Evolutionary conservation across 1,140 invertebrate genomes (phyloP).

Genomic region (Panagrolaimus sp.): DNA sequence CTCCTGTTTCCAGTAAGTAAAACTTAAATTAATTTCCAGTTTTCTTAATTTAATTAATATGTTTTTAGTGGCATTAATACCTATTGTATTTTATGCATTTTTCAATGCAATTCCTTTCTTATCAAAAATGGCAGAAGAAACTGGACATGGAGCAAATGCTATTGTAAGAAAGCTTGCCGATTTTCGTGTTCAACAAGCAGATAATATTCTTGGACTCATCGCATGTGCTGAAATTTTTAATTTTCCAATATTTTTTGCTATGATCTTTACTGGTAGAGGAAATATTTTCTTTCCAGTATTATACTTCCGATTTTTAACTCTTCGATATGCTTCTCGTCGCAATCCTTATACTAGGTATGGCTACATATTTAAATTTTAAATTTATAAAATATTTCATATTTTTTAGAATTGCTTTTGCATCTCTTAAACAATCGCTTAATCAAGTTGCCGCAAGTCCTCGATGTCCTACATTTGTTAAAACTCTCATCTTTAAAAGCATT

Average conservation of each 20-base stretch:
- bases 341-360: conserved; percentile 80
- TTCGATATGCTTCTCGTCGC: conserved; percentile 80
- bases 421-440: conserved; percentile 24
- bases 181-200: conserved; percentile 64
- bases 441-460: conserved; percentile 24
- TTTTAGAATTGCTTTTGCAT: conserved; percentile 28
- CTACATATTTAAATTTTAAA: neutral
- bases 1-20: conserved; percentile 69
- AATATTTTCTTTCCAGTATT: conserved; percentile 80
- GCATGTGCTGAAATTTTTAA: conserved; percentile 83
- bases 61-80: conserved; percentile 39
- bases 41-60: conserved; percentile 18
- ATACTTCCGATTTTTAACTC: conserved; percentile 85
- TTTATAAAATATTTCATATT: neutral
- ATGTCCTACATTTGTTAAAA: conserved; percentile 28
- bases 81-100: conserved; percentile 34
- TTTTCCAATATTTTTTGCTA: conserved; percentile 75
- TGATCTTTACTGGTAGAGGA: conserved; percentile 78
- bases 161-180: conserved; percentile 68
- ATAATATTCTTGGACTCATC: conserved; percentile 76
- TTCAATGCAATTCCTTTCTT: conserved; percentile 11
- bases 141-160: neutral
- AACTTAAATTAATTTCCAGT: conserved; percentile 13
- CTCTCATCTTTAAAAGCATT: conserved; percentile 28
- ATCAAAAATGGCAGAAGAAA: neutral